These are phyloP conservation scores for Cydia splendana DNA, from an alignment of 1,140 invertebrate genomes.

Conservation along the genomic window DNA sequence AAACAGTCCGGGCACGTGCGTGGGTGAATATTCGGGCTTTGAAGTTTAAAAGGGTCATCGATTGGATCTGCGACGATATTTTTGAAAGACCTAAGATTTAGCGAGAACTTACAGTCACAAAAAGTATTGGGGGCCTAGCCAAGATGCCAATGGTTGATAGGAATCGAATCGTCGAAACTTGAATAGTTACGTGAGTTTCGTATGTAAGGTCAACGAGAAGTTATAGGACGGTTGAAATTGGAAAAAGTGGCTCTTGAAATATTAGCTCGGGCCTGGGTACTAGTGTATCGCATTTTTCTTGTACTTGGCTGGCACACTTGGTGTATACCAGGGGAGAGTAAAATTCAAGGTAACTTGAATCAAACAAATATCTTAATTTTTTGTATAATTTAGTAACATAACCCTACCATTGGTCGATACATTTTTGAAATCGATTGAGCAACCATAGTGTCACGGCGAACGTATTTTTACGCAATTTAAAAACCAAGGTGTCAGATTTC, in stretches of 20 bases:
- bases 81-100: background rate
- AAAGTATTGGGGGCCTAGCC: no score
- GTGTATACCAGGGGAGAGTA: background rate
- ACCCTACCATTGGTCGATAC: slow-evolving; percentile 9
- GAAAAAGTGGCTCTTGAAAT: no score
- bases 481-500: slow-evolving; percentile 22
- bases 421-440: slow-evolving; percentile 23
- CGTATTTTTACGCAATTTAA: slow-evolving; percentile 29
- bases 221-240: no score
- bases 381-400: slow-evolving; percentile 18
- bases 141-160: no score
- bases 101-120: no score
- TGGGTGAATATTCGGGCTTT: background rate
- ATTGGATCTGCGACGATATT: background rate
- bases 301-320: no score
- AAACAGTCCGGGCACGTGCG: background rate
- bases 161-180: no score
- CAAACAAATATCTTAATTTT: background rate
- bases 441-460: slow-evolving; percentile 7
- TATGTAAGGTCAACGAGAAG: no score
- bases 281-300: no score
- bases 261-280: no score
- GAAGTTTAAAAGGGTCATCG: background rate
- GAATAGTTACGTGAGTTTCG: no score
- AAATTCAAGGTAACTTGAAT: background rate